Conservation (phyloP, 2,797 vertebrate genomes). For the Semotilus atromaculatus region DNA sequence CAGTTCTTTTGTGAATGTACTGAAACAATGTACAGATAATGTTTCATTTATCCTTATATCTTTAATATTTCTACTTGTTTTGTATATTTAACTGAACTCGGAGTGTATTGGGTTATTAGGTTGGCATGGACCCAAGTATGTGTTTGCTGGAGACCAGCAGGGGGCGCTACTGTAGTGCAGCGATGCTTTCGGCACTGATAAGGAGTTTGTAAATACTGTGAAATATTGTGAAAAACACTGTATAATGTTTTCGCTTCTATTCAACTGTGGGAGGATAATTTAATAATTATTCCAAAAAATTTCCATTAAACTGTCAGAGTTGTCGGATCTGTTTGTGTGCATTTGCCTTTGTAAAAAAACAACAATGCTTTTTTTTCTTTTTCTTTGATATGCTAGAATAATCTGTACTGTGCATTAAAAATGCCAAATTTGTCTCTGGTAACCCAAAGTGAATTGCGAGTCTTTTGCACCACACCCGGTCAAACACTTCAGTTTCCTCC, state of each 20-base stretch:
- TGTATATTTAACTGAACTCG: slow-evolving; percentile 54
- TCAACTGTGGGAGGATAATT: slow-evolving; percentile 68
- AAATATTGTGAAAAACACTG: slow-evolving; percentile 78
- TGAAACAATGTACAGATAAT: slow-evolving; percentile 71
- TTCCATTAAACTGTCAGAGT: slow-evolving; percentile 71
- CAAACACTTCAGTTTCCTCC: slow-evolving; percentile 48
- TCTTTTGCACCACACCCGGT: slow-evolving; percentile 16
- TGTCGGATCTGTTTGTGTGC: slow-evolving; percentile 16
- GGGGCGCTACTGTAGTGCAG: slow-evolving; percentile 50
- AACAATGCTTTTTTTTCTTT: not conserved
- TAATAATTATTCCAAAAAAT: slow-evolving; percentile 73
- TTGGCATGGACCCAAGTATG: slow-evolving; percentile 49
- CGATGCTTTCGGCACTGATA: slow-evolving; percentile 10
- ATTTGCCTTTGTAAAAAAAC: not conserved
- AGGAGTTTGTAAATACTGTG: slow-evolving; percentile 79
- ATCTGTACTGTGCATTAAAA: not conserved
- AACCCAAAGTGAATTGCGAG: not conserved
- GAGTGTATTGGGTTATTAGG: slow-evolving; percentile 27
- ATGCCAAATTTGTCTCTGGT: not conserved
- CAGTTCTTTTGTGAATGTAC: slow-evolving; percentile 67
- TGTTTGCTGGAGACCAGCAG: slow-evolving; percentile 54
- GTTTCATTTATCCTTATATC: slow-evolving; percentile 61
- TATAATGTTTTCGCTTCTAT: slow-evolving; percentile 73
- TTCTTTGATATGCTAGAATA: not conserved
- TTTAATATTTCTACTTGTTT: slow-evolving; percentile 64